Evolutionary conservation across 1,140 invertebrate genomes (phyloP), one percentile per base, ranked within the genome.

Genomic region (Brachionus asplanchnoidis): DNA sequence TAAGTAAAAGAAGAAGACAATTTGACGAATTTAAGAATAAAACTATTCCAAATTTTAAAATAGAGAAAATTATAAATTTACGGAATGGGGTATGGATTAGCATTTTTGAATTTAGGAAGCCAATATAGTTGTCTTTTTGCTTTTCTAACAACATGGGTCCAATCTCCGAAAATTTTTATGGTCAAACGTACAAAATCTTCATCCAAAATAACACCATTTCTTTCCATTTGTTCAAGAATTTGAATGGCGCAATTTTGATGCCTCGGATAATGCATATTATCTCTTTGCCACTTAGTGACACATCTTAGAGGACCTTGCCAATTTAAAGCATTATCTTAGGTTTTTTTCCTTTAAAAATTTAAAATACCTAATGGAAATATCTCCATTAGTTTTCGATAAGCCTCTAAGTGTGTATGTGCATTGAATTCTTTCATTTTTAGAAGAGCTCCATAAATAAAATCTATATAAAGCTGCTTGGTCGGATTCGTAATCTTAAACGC

Each of bases 31-130:
- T 36, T 36, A 6, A 36, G 7, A 36, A 36, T 3, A 36, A 36
- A 36, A 6, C 32, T 36, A 36, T 36, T 36, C 4, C 4, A 36
- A 36, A 5, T 36, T 36, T 36, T 36, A 0, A 36, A 36, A 36
- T 7, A 36, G 32, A 36, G 4, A 36, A 36, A 2, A 7, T 7
- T 5, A 36, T 36, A 36, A 50, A 7, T 46, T 50, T 93, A 91
- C 0, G 96, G 95, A 53, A 97, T 88, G 1, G 93, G 84, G 28
- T 84, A 99, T 2, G 97, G 97, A 86, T 95, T 95, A 0, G 94
- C 88, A 89, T 98, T 93, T 87, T 93, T 95, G 87, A 99, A 95
- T 89, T 99, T 99, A 3, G 97, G 96, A 93, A 97, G 94, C 97
- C 97, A 99, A 88, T 99, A 99, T 91, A 95, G 93, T 94, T 98